phyloP scores from a whole-genome alignment of 2,888 invertebrate genomes.

The Platycheirus albimanus region DNA sequence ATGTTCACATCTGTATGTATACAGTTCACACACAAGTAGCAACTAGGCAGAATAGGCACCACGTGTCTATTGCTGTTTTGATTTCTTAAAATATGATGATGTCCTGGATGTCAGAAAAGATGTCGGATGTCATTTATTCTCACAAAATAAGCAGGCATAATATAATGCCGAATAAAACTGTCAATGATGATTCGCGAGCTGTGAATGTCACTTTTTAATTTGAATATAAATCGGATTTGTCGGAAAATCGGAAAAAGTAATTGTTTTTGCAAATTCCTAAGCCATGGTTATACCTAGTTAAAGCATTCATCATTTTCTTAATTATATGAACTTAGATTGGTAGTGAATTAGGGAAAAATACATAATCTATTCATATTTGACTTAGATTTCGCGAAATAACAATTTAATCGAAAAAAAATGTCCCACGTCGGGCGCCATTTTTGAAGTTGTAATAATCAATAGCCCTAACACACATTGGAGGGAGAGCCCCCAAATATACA shows the following conservation, averaged over 20 bases:
- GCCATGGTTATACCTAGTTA: too few relatives aligned
- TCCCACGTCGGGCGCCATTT: too few relatives aligned
- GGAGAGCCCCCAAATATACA: too few relatives aligned
- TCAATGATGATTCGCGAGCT: constrained; percentile 61
- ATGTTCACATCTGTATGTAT: neutral
- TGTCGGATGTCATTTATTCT: constrained; percentile 71
- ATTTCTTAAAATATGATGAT: constrained; percentile 69
- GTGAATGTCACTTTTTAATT: constrained; percentile 56
- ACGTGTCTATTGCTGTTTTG: constrained; percentile 44
- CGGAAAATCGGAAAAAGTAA: constrained; percentile 1
- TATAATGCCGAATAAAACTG: neutral
- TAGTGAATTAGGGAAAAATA: too few relatives aligned
- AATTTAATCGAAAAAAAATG: too few relatives aligned
- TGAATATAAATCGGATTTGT: constrained; percentile 67
- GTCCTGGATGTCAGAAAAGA: constrained; percentile 58
- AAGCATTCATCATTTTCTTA: too few relatives aligned
- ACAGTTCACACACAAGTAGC: neutral
- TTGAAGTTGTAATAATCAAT: too few relatives aligned
- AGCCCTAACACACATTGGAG: too few relatives aligned
- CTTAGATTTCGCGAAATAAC: too few relatives aligned
- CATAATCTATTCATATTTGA: too few relatives aligned
- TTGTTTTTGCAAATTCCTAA: too few relatives aligned
- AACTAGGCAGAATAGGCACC: constrained; percentile 19
- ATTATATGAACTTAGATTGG: too few relatives aligned
- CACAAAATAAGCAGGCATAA: constrained; percentile 31